These are phyloP conservation scores for Halichoerus grypus DNA, from an alignment of 2,113 vertebrate genomes.

Conservation along the genomic window DNA sequence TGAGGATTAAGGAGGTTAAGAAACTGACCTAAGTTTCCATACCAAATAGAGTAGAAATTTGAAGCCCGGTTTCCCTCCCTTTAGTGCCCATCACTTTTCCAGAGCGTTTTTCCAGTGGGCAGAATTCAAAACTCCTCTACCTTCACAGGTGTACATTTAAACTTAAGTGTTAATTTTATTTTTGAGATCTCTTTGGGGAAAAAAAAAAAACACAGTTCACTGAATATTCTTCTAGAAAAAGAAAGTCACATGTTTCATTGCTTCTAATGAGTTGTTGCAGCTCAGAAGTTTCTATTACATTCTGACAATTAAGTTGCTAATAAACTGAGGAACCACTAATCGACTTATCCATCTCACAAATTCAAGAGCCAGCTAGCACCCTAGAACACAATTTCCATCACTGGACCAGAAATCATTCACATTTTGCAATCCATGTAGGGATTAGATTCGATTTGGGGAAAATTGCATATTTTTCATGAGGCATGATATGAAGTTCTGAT, in stretches of 20 bases:
- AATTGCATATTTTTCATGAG: constrained; percentile 73
- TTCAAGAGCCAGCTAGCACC: constrained; percentile 73
- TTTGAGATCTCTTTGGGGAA: constrained; percentile 53
- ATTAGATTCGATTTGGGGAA: constrained; percentile 79
- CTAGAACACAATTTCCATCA: constrained; percentile 77
- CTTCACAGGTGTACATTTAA: not conserved
- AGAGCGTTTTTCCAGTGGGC: not conserved
- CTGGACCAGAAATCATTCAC: constrained; percentile 77
- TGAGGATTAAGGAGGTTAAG: not conserved
- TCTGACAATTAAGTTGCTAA: constrained; percentile 86
- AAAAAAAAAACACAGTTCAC: not conserved
- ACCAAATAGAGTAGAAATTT: not conserved
- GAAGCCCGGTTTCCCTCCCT: not conserved
- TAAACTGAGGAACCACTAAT: constrained; percentile 86
- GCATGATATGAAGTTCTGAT: constrained; percentile 82
- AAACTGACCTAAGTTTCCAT: not conserved
- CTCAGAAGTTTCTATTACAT: constrained; percentile 86
- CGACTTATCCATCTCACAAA: constrained; percentile 81
- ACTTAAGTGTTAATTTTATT: constrained; percentile 65
- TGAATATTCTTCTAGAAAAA: constrained; percentile 76
- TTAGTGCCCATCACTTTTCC: not conserved
- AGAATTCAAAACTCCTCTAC: not conserved
- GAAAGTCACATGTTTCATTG: constrained; percentile 76
- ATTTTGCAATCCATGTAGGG: constrained; percentile 73
- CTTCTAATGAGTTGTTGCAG: constrained; percentile 82